Conservation (phyloP, 2,797 vertebrate genomes). For the Australoheros facetus region DNA sequence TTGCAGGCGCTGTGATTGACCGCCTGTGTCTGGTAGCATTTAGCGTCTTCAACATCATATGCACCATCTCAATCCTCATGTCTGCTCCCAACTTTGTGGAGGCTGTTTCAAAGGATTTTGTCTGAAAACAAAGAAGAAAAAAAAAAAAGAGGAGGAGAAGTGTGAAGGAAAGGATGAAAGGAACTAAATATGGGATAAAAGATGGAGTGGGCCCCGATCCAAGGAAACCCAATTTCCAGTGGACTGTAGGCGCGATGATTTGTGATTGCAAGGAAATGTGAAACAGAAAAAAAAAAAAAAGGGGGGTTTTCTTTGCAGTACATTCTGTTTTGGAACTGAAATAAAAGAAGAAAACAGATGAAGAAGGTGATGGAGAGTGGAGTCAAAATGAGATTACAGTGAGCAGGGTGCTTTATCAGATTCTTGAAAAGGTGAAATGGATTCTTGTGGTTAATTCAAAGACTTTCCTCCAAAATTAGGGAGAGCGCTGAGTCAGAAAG, state of each 20-base stretch:
- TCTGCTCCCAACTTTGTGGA: constrained; percentile 87
- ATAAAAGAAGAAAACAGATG: constrained; percentile 46
- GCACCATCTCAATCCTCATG: constrained; percentile 89
- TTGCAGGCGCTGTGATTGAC: constrained; percentile 85
- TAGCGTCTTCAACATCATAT: constrained; percentile 86
- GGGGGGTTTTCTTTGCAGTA: constrained; percentile 63
- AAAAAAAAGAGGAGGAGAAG: constrained; percentile 3
- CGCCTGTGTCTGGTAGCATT: constrained; percentile 86
- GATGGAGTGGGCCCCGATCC: constrained; percentile 52
- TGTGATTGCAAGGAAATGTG: constrained; percentile 51
- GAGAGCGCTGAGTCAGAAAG: constrained; percentile 15
- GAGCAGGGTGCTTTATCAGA: constrained; percentile 57
- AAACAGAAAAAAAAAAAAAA: constrained; percentile 41
- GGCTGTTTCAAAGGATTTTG: constrained; percentile 86
- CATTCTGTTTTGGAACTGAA: constrained; percentile 61
- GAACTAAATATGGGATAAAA: constrained; percentile 58
- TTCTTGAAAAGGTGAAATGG: constrained; percentile 51
- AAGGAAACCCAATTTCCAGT: constrained; percentile 62
- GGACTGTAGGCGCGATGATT: constrained; percentile 53
- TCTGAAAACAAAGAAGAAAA: constrained; percentile 68
- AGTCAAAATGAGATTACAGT: constrained; percentile 45
- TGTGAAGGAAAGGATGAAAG: constrained; percentile 26
- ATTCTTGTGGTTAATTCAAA: constrained; percentile 53
- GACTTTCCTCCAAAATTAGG: constrained; percentile 47
- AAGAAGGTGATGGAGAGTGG: constrained; percentile 29